phyloP scores from a whole-genome alignment of 2,113 vertebrate species.

The Grantiella picta region DNA sequence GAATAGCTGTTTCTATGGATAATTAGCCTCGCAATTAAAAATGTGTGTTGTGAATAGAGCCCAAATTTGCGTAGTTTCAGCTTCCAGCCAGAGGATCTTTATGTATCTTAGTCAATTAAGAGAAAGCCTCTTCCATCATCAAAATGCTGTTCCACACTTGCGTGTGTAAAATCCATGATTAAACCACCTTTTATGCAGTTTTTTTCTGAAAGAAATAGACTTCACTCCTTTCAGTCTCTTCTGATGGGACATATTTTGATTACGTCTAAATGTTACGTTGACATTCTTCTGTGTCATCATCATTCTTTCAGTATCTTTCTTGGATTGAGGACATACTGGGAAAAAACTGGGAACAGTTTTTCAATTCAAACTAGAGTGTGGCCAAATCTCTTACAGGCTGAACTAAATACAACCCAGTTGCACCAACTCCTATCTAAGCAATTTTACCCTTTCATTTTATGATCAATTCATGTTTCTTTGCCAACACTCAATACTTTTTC shows the following conservation, averaged over 20 bases:
- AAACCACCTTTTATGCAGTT: not conserved
- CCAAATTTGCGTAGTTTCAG: not conserved
- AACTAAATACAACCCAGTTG: not conserved
- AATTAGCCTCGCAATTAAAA: slow-evolving; percentile 16
- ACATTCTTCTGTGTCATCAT: not conserved
- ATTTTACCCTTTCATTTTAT: not conserved
- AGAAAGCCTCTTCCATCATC: not conserved
- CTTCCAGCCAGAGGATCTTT: not conserved
- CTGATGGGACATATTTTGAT: not conserved
- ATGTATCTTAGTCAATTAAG: slow-evolving; percentile 9
- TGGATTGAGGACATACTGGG: not conserved
- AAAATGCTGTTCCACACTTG: not conserved
- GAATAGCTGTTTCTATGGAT: slow-evolving; percentile 37
- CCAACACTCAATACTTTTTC: not conserved
- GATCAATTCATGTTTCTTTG: not conserved
- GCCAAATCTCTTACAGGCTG: not conserved
- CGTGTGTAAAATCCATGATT: not conserved
- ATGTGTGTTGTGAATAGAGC: slow-evolving; percentile 11
- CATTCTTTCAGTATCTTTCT: not conserved
- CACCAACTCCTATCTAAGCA: not conserved
- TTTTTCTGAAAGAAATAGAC: not conserved
- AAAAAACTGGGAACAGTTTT: not conserved
- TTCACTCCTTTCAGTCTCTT: not conserved
- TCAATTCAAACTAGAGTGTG: not conserved
- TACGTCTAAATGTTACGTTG: not conserved